phyloP scores from a whole-genome alignment of 2,113 vertebrate genomes.

The Hippocampus barbouri region DNA sequence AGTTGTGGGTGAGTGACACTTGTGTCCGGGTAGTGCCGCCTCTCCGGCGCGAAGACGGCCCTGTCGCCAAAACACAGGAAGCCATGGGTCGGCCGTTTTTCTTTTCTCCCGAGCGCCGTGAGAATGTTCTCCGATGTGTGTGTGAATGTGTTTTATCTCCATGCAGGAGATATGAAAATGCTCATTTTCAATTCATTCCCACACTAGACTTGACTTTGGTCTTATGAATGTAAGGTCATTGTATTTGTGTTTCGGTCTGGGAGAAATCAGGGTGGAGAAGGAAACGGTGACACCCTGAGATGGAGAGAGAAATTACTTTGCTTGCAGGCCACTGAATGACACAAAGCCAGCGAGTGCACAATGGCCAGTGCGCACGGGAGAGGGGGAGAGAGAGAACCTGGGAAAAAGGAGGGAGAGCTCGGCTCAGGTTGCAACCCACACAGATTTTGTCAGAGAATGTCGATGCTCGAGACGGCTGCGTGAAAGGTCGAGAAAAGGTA shows the following conservation, averaged over 20 bases:
- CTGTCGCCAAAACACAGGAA: slow-evolving; percentile 57
- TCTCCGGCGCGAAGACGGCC: slow-evolving; percentile 28
- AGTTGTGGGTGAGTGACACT: not conserved
- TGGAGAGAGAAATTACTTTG: slow-evolving; percentile 34
- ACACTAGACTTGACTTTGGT: not conserved
- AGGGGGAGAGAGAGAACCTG: slow-evolving; percentile 49
- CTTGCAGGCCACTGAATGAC: slow-evolving; percentile 45
- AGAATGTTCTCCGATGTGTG: slow-evolving; percentile 43
- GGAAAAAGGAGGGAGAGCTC: slow-evolving; percentile 51
- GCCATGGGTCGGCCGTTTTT: slow-evolving; percentile 37
- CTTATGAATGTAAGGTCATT: not conserved
- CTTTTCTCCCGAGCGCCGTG: slow-evolving; percentile 44
- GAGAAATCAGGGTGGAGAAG: slow-evolving; percentile 55
- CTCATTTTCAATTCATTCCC: not conserved
- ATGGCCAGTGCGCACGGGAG: too few relatives aligned
- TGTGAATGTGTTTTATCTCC: slow-evolving; percentile 15
- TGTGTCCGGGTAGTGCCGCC: slow-evolving; percentile 28
- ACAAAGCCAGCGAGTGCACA: slow-evolving; percentile 20
- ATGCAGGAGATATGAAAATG: slow-evolving; percentile 1
- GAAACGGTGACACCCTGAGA: slow-evolving; percentile 69
- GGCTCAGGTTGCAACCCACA: slow-evolving; percentile 66
- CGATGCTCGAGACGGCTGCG: slow-evolving; percentile 14
- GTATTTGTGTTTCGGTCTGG: slow-evolving; percentile 26
- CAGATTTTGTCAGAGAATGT: slow-evolving; percentile 42
- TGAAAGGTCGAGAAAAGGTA: slow-evolving; percentile 14